Base-by-base conservation (phyloP, 2,888 invertebrate species). In the Mythimna loreyi region DNA sequence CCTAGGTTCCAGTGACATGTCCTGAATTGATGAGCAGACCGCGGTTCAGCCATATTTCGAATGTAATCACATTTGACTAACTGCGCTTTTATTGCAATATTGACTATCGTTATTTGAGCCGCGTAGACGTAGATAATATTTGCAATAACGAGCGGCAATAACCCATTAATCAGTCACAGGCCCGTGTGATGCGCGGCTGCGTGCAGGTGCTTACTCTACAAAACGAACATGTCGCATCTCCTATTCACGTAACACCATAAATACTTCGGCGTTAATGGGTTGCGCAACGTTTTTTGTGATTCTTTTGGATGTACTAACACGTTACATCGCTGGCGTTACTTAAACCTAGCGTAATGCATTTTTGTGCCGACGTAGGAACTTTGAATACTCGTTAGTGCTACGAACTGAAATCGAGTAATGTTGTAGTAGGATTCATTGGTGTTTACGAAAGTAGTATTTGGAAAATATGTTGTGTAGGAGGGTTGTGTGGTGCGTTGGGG, bases 1-100 rank as follows among this genome's bases (percentile, higher is more conserved):
- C 82, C 89, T 92, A 91, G 92, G 86, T 92, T 92, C 92, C 85
- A 84, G 87, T 90, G 92, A 93, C 94, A 92, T 85, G 93, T 93
- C 91, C 91, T 92, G 94, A 91, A 94, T 94, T 92, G 88, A 94
- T 93, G 85, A 92, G 73, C 71, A 82, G 72, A 25, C 40, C 58
- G 70, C 67, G 67, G 70, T 75, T 57, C 70, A 61, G 61, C 62
- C 59, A 74, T 78, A 75, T 81, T 81, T 82, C 67, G 78, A 72
- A 57, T 40, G 55, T 55, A 81, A 71, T 63, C 56, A 67, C 40
- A 64, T 56, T 63, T 36, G 50, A 55, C 23, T 67, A 73, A 75
- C 73, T 64, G 61, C 75, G 33, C n/a, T 70, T 76, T 47, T 70
- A 76, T 76, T 52, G 52, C 47, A 36, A 59, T 61, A 53, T 59